These are phyloP conservation scores for Pachyrhynchus sulphureomaculatus DNA, from an alignment of 1,140 invertebrate species.

Conservation along the genomic window DNA sequence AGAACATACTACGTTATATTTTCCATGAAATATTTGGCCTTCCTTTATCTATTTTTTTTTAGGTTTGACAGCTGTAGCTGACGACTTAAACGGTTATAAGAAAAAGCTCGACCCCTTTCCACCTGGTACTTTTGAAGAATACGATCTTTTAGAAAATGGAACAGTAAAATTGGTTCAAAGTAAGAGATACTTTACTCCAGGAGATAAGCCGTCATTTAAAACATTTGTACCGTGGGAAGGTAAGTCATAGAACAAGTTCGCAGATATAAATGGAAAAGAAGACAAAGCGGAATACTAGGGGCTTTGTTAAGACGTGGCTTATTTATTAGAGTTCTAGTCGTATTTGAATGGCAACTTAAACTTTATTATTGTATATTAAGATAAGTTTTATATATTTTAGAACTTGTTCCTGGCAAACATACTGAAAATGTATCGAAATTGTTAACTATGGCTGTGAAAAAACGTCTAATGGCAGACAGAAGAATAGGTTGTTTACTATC, in stretches of 20 bases:
- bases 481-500: slow-evolving; percentile 71
- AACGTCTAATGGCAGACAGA: slow-evolving; percentile 72
- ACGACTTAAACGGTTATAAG: slow-evolving; percentile 50
- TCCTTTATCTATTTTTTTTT: too few species aligned
- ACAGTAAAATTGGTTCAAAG: slow-evolving; percentile 58
- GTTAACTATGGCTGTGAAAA: slow-evolving; percentile 65
- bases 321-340: too few species aligned
- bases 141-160: slow-evolving; percentile 61
- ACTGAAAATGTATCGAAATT: slow-evolving; percentile 61
- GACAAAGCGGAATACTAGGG: too few species aligned
- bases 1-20: too few species aligned
- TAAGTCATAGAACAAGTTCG: too few species aligned
- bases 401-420: slow-evolving; percentile 51
- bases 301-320: too few species aligned
- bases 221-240: slow-evolving; percentile 57
- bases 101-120: slow-evolving; percentile 63
- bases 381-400: too few species aligned
- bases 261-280: too few species aligned
- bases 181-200: slow-evolving; percentile 60
- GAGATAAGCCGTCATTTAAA: slow-evolving; percentile 59
- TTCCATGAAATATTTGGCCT: too few species aligned
- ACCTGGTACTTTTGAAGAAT: slow-evolving; percentile 66
- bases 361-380: too few species aligned
- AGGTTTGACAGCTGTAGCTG: slow-evolving; percentile 56
- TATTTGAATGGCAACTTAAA: too few species aligned